These are phyloP conservation scores for Conomelus anceps DNA, from an alignment of 2,888 invertebrate species.

Conservation along the genomic window DNA sequence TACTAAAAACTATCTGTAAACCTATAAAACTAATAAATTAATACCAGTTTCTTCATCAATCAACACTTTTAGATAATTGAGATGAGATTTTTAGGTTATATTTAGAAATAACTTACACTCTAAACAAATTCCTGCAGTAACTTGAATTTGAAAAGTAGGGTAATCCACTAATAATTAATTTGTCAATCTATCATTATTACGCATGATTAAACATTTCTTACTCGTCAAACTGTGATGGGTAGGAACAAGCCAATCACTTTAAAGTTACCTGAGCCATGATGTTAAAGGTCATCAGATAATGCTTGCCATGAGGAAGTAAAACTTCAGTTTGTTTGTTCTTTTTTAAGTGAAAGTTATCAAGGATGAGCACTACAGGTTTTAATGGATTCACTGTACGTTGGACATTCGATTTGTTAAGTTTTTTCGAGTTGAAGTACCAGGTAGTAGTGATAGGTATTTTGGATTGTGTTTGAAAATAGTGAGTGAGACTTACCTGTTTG, in stretches of 20 bases:
- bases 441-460: background rate
- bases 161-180: no score
- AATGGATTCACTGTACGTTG: background rate
- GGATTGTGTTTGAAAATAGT: background rate
- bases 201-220: background rate
- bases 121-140: no score
- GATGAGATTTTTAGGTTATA: no score
- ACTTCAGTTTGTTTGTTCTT: background rate
- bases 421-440: background rate
- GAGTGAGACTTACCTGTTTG: background rate
- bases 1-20: no score
- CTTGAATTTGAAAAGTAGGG: no score
- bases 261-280: no score
- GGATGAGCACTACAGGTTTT: background rate
- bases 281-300: background rate
- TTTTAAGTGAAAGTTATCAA: background rate
- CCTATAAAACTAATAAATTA: no score
- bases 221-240: background rate
- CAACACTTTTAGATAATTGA: no score
- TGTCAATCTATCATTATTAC: background rate
- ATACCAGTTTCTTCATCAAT: no score
- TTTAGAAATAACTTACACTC: no score
- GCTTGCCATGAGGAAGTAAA: background rate
- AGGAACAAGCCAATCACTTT: background rate
- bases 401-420: background rate